A percentile compares a stretch with the other conserved stretches of the same genome.
phyloP scores from a whole-genome alignment of 2,888 invertebrate species.

The Hydrotaea cyrtoneurina region DNA sequence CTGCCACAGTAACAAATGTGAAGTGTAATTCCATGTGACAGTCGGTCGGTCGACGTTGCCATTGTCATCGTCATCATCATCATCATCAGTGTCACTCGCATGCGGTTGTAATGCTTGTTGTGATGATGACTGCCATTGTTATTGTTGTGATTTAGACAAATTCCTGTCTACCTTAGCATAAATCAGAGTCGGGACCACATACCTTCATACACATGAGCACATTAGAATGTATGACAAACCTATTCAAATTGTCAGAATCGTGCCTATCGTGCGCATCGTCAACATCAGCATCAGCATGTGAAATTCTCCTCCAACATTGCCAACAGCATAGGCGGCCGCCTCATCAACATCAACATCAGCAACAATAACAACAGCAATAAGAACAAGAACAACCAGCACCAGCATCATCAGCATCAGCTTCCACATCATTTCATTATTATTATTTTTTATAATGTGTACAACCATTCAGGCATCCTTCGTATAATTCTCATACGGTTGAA shows the following conservation, averaged over 20 bases:
- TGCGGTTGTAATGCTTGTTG: background rate
- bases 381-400: background rate
- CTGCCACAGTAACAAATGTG: slow-evolving; percentile 66
- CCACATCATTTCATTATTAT: slow-evolving; percentile 11
- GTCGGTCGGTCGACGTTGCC: slow-evolving; percentile 41
- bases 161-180: slow-evolving; percentile 65
- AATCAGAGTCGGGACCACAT: slow-evolving; percentile 44
- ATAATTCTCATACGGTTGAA: slow-evolving; percentile 53
- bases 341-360: background rate
- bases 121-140: slow-evolving; percentile 27
- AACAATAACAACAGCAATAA: background rate
- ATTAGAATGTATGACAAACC: slow-evolving; percentile 63
- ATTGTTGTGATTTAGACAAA: slow-evolving; percentile 51
- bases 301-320: slow-evolving; percentile 44
- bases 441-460: slow-evolving; percentile 5
- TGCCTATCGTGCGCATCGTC: slow-evolving; percentile 66
- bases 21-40: slow-evolving; percentile 69
- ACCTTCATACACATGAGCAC: too few relatives aligned
- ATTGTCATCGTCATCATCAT: slow-evolving; percentile 24
- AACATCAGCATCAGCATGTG: slow-evolving; percentile 65
- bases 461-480: slow-evolving; percentile 39
- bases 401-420: background rate
- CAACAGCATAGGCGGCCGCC: background rate
- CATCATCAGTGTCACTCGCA: slow-evolving; percentile 41
- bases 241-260: slow-evolving; percentile 67